Percentiles rank a stretch among this genome's conserved stretches.
Conservation (phyloP, 2,797 vertebrate species). For the Cygnus olor region DNA sequence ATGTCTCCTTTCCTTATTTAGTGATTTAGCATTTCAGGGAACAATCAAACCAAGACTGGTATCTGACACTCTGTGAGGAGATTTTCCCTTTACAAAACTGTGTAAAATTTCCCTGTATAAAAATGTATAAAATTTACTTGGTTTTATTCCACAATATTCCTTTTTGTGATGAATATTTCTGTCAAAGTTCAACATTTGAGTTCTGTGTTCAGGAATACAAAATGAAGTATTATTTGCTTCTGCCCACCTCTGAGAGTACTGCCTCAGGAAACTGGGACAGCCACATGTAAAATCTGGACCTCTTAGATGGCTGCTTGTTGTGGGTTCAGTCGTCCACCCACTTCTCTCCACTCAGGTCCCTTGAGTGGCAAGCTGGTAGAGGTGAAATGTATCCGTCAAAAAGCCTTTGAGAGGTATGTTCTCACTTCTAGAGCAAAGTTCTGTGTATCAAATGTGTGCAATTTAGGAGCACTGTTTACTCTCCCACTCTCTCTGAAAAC, state of each 20-base stretch:
- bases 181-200: not conserved
- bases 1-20: not conserved
- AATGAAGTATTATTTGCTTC: not conserved
- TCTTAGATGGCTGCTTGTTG: not conserved
- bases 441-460: not conserved
- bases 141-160: not conserved
- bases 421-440: not conserved
- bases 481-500: not conserved
- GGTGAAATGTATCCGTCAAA: not conserved
- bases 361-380: not conserved
- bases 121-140: not conserved
- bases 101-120: not conserved
- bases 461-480: not conserved
- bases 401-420: not conserved
- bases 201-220: not conserved
- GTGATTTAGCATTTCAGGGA: not conserved
- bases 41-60: conserved; percentile 25
- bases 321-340: not conserved
- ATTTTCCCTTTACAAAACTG: conserved; percentile 17
- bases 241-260: not conserved
- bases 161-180: not conserved
- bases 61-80: conserved; percentile 13
- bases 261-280: not conserved
- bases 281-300: not conserved
- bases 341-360: not conserved